Conservation (phyloP, 2,888 invertebrate species). For the Tridacna crocea region DNA sequence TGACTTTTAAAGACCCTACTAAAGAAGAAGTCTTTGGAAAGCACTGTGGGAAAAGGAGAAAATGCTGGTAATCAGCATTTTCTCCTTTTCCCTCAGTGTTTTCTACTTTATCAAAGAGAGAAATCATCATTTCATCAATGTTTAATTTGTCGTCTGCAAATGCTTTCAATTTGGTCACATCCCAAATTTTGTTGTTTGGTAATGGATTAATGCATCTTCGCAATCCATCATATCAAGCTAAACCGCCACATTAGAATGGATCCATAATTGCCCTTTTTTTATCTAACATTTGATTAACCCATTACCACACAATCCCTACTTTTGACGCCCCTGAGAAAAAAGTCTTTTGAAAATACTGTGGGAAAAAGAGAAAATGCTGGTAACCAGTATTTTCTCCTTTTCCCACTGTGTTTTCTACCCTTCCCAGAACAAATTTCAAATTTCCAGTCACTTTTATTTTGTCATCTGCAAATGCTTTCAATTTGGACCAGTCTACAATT, state of each 20-base stretch:
- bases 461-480: neutral
- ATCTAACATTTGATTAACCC: no score
- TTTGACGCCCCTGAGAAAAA: neutral
- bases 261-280: no score
- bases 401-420: neutral
- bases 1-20: no score
- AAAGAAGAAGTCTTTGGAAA: no score
- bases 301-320: neutral
- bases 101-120: no score
- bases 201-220: neutral
- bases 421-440: neutral
- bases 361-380: neutral
- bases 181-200: neutral
- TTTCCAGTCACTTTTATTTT: neutral
- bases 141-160: no score
- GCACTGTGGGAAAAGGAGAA: neutral
- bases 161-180: no score
- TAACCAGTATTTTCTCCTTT: slow-evolving; percentile 2
- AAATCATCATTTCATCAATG: no score
- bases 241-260: no score
- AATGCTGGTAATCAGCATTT: neutral
- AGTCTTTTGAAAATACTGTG: neutral
- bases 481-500: neutral
- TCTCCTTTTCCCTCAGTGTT: no score
- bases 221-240: neutral